These are phyloP conservation scores for Microctenopoma lineatum DNA, from an alignment of 2,797 vertebrate genomes.

Conservation along the genomic window DNA sequence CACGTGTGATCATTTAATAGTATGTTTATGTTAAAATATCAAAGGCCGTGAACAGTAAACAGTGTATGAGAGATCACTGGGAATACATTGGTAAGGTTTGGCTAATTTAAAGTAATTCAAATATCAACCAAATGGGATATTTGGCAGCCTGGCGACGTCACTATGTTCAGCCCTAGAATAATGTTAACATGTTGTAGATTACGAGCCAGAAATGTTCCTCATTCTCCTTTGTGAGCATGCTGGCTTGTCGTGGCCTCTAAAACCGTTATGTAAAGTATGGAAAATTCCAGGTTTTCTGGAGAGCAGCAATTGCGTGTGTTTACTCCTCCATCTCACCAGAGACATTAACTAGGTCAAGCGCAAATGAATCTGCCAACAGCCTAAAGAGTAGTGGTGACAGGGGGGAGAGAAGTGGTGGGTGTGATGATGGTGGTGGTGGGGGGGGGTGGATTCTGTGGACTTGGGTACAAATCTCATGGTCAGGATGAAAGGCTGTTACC, in stretches of 20 bases:
- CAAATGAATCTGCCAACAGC: constrained; percentile 75
- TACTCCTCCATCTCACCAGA: constrained; percentile 67
- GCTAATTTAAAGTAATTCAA: background rate
- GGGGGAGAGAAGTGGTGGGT: constrained; percentile 16
- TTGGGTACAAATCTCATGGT: constrained; percentile 61
- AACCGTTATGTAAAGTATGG: constrained; percentile 55
- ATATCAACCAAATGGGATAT: background rate
- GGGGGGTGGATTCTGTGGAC: constrained; percentile 32
- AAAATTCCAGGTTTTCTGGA: constrained; percentile 76
- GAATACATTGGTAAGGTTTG: background rate
- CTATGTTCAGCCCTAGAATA: background rate
- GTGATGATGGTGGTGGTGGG: background rate
- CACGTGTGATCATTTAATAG: no score
- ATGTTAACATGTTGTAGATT: constrained; percentile 12
- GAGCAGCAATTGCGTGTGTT: constrained; percentile 66
- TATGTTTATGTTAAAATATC: no score
- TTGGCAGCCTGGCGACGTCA: background rate
- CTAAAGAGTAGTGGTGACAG: constrained; percentile 61
- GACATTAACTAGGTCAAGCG: constrained; percentile 80
- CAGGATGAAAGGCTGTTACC: constrained; percentile 55
- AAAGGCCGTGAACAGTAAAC: background rate
- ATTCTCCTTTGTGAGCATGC: constrained; percentile 22
- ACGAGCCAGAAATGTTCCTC: constrained; percentile 22
- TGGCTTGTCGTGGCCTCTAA: constrained; percentile 19
- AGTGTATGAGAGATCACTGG: no score